A percentile compares a stretch with the other conserved stretches of the same genome.
Conservation (phyloP, 1,140 invertebrate species). For the Heliconius himera region DNA sequence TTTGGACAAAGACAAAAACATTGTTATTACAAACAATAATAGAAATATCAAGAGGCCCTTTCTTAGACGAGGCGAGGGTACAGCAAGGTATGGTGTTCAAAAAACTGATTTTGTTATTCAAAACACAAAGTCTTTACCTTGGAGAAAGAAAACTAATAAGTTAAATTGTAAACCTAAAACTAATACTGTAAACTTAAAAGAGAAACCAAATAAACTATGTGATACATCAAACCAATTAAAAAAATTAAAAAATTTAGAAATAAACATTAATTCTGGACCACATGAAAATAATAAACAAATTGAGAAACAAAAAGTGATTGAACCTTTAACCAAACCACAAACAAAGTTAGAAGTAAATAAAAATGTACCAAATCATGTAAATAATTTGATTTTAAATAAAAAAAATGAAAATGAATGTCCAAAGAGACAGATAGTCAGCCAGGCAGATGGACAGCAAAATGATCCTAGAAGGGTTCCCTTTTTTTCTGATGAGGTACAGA, state of each 20-base stretch:
- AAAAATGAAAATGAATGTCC: too few relatives aligned
- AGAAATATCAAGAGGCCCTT: conserved; percentile 50
- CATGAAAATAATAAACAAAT: neutral
- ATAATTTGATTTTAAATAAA: neutral
- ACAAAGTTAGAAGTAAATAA: conserved; percentile 12
- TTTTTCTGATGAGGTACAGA: too few relatives aligned
- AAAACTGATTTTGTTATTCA: conserved; percentile 68
- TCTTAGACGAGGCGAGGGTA: conserved; percentile 68
- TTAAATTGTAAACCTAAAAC: neutral
- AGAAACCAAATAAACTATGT: neutral
- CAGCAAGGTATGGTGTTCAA: conserved; percentile 64
- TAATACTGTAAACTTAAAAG: neutral
- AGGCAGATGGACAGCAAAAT: too few relatives aligned
- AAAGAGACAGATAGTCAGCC: too few relatives aligned
- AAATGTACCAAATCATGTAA: neutral
- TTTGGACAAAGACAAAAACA: neutral
- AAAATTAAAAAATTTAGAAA: neutral
- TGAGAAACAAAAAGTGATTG: conserved; percentile 27
- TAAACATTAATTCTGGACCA: neutral
- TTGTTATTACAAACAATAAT: neutral
- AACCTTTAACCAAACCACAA: conserved; percentile 14
- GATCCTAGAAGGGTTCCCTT: too few relatives aligned
- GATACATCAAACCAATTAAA: neutral
- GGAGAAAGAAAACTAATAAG: conserved; percentile 51
- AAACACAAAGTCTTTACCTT: conserved; percentile 70